phyloP scores from a whole-genome alignment of 2,888 invertebrate species.

The Ornithoptera priamus region DNA sequence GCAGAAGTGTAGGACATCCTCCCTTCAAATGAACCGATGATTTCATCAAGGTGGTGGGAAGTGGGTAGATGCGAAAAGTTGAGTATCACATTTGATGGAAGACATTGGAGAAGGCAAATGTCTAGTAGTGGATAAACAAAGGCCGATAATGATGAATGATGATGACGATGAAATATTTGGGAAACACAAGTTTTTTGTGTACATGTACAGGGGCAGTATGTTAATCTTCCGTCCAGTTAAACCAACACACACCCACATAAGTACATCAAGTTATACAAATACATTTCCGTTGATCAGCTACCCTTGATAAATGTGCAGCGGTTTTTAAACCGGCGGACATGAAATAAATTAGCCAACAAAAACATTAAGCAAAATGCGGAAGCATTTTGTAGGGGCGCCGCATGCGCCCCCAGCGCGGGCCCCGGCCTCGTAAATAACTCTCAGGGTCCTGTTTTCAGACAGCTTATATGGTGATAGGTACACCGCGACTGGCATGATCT shows the following conservation, averaged over 20 bases:
- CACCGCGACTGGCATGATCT: conserved; percentile 4
- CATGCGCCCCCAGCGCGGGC: conserved; percentile 40
- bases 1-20: no score
- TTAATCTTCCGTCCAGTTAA: neutral
- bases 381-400: conserved; percentile 50
- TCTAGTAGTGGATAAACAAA: no score
- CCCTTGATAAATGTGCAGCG: conserved; percentile 15
- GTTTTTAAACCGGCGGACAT: conserved; percentile 14
- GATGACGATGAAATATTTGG: no score
- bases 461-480: conserved; percentile 20
- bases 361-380: conserved; percentile 47
- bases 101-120: no score
- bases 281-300: neutral
- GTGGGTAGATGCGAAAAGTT: no score
- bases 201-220: no score
- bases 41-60: no score
- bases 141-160: no score
- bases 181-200: no score
- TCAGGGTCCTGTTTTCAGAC: conserved; percentile 22
- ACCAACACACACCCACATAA: no score
- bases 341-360: conserved; percentile 39
- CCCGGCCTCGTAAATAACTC: conserved; percentile 42
- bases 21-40: no score
- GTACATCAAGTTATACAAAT: neutral
- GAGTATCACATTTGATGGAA: no score